Evolutionary conservation across 2,113 vertebrate species (phyloP), one percentile per base, ranked within the genome.

Genomic region (Rhombomys opimus): DNA sequence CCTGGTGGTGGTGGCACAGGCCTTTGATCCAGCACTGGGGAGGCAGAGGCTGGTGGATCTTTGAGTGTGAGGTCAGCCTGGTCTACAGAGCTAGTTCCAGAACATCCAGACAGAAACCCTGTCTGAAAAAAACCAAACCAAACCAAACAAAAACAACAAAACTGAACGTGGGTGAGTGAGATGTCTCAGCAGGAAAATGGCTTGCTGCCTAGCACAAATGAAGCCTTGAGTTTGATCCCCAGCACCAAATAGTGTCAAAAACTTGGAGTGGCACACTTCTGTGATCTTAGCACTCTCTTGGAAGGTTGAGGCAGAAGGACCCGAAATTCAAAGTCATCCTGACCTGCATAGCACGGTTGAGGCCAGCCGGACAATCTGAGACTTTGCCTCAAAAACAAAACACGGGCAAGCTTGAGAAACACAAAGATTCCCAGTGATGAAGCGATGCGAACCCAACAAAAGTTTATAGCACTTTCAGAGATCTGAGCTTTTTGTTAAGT

Each of bases 381-480:
- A 85, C 25, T 2, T 15, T 22, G 8, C 57, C 17, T 80, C 1
- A 15, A 46, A 46, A 85, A 67, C 4, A 30, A 85, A 85, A 18
- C 61, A 86, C 76, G 92, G 3, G 50, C 87, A 87, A 88, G n/a
- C 50, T 94, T 90, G 38, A 93, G 65, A 73, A n/a, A 89, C 50
- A 50, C 41, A 80, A 82, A 92, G 46, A 84, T 38, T 67, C 3
- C 17, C 52, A 52, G 20, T 77, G 84, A 88, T 81, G 81, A 93
- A 88, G n/a, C 63, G 81, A 5, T 67, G 77, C 68, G 41, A 93
- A 77, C 7, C 25, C 89, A 92, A 85, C 35, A 89, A 63, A 63
- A 78, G 70, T 25, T 41, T n/a, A 57, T 8, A 30, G 35, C 80
- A n/a, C 72, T 93, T 95, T 30, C 73, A 82, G 87, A 95, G 68